Percentiles rank a stretch among this genome's conserved stretches.
Conservation (phyloP, 2,797 vertebrate genomes). For the Enteromius thamalakanensis region DNA sequence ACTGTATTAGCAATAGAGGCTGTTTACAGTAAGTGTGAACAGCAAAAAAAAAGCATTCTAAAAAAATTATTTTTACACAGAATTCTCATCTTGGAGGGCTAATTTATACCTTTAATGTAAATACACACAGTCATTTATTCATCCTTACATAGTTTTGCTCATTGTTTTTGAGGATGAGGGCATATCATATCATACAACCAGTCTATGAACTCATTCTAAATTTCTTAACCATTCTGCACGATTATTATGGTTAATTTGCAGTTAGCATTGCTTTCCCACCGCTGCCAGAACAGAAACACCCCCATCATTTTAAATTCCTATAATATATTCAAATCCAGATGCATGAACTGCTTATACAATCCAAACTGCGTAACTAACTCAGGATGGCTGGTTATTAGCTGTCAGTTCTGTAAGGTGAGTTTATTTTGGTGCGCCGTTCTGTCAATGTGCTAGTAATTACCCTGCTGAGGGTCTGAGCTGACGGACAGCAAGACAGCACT, state of each 20-base stretch:
- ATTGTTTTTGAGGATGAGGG: neutral
- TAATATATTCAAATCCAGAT: neutral
- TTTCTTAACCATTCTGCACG: neutral
- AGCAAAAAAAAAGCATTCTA: neutral
- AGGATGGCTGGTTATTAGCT: neutral
- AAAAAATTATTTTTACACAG: neutral
- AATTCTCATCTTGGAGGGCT: no score
- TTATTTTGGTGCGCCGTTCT: neutral
- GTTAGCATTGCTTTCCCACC: neutral
- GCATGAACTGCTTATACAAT: neutral
- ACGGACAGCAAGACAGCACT: neutral
- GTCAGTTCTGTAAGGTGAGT: constrained; percentile 8
- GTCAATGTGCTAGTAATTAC: neutral
- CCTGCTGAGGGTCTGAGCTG: constrained; percentile 6
- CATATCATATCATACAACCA: neutral
- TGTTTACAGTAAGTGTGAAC: neutral
- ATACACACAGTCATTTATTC: no score
- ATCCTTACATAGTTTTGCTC: neutral
- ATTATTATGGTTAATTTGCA: neutral
- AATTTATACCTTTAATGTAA: no score
- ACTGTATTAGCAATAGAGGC: neutral
- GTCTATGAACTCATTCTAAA: neutral
- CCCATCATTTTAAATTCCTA: neutral
- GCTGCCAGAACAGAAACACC: neutral
- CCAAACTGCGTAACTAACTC: neutral